phyloP scores from a whole-genome alignment of 2,113 vertebrate species.

The Dicrurus megarhynchus region DNA sequence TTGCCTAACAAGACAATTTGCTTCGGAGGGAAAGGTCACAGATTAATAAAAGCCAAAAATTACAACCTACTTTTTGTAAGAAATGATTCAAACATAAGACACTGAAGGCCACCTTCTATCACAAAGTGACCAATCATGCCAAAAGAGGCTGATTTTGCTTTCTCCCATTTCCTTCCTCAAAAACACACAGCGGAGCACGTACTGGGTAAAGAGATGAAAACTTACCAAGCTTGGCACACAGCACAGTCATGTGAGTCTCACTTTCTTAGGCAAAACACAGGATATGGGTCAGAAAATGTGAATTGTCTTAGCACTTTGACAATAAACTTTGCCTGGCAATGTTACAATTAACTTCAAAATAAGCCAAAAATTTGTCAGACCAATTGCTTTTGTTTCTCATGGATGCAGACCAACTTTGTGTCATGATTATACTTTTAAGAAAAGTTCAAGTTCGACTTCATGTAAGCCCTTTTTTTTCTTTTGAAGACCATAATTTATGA shows the following conservation, averaged over 20 bases:
- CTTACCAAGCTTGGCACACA: neutral
- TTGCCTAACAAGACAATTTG: neutral
- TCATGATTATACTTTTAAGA: neutral
- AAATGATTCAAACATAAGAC: neutral
- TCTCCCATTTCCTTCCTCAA: neutral
- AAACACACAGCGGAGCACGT: rapidly evolving
- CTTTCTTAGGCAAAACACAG: constrained; percentile 26
- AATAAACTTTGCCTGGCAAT: constrained; percentile 2
- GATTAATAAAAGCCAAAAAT: neutral
- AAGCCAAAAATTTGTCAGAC: constrained; percentile 40
- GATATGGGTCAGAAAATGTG: constrained; percentile 24
- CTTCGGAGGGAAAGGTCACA: neutral
- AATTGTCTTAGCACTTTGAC: neutral
- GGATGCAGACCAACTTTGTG: constrained; percentile 36
- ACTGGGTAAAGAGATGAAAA: neutral
- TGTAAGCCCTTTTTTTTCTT: neutral
- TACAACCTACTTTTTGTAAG: neutral
- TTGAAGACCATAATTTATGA: neutral
- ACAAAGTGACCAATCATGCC: neutral
- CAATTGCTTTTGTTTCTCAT: constrained; percentile 37
- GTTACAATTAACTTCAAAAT: constrained; percentile 21
- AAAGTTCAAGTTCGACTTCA: neutral
- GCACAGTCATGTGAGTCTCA: neutral
- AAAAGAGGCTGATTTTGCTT: neutral
- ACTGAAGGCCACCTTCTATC: neutral